A percentile compares a stretch with the other conserved stretches of the same genome.
Conservation (phyloP, 2,113 vertebrate genomes). For the Thalassarche chlororhynchos region DNA sequence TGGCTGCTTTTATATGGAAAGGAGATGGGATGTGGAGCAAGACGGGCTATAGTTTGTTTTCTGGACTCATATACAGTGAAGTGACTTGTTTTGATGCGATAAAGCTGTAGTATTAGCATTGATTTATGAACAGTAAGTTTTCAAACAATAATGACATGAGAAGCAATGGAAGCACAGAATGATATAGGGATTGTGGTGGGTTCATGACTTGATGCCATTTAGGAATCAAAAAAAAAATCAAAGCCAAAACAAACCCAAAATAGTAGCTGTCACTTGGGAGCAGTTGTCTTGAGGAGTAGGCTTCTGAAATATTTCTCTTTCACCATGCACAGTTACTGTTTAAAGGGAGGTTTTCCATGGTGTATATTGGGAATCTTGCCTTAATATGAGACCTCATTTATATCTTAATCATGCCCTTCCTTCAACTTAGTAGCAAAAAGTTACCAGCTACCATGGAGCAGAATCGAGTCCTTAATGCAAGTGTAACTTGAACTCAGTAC, state of each 20-base stretch:
- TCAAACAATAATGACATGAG: not conserved
- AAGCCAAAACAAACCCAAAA: not conserved
- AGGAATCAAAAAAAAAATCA: not conserved
- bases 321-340: not conserved
- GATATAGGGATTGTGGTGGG: not conserved
- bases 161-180: not conserved
- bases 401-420: not conserved
- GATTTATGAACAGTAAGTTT: not conserved
- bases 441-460: not conserved
- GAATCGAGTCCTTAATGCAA: not conserved
- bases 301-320: not conserved
- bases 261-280: not conserved
- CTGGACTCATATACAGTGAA: not conserved
- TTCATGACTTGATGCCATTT: not conserved
- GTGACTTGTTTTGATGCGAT: not conserved
- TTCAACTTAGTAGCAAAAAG: not conserved
- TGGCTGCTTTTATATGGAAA: not conserved
- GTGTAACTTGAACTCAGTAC: not conserved
- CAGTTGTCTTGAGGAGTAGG: not conserved
- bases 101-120: not conserved
- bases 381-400: not conserved
- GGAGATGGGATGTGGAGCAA: not conserved
- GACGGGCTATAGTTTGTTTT: not conserved
- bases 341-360: not conserved
- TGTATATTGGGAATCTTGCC: not conserved